Evolutionary conservation across 2,888 invertebrate species (phyloP), one percentile per base, ranked within the genome.

Genomic region (Drosophila picticornis): DNA sequence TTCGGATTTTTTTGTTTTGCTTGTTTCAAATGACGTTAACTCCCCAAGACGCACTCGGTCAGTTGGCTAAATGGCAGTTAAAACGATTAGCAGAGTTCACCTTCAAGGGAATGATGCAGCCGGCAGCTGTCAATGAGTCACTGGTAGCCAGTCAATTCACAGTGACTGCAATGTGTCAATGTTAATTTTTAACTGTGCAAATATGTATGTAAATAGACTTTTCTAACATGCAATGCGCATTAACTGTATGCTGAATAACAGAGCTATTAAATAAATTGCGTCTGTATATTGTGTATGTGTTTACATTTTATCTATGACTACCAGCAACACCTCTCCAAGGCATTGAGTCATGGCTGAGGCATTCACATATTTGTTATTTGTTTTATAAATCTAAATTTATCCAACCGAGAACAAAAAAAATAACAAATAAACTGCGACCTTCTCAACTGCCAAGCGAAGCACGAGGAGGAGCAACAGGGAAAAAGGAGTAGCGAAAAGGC

Each of bases 21-120:
- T 25, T 46, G 25, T 34, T 38, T 61, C 5, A 40, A 29, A 50
- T 51, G 56, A 59, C 46, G 10, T 50, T 48, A 40, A 51, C 72
- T 27, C 6, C 16, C 19, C 59, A 71, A 34, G 34, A 64, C 74
- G 34, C 75, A 72, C 69, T 78, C 68, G 81, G 81, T 81, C 81
- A 81, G 81, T 82, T 75, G 75, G 81, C 66, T 81, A 82, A 79
- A 75, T 66, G 71, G 52, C 77, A 59, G 61, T 78, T 60, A 68
- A 60, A 61, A 50, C 36, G 51, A 9, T 52, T 32, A n/a, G 2
- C n/a, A 9, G 46, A 9, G 25, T 25, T 46, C 46, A 46, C 16
- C 7, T 46, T 46, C 22, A 46, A 46, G 25, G 16, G 16, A 25
- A 46, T 46, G 46, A 46, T 25, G 25, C 46, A 25, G 46, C 22